Base-by-base conservation (phyloP, 64 coral and sea anemone genomes). In the Stichodactyla mertensii region DNA sequence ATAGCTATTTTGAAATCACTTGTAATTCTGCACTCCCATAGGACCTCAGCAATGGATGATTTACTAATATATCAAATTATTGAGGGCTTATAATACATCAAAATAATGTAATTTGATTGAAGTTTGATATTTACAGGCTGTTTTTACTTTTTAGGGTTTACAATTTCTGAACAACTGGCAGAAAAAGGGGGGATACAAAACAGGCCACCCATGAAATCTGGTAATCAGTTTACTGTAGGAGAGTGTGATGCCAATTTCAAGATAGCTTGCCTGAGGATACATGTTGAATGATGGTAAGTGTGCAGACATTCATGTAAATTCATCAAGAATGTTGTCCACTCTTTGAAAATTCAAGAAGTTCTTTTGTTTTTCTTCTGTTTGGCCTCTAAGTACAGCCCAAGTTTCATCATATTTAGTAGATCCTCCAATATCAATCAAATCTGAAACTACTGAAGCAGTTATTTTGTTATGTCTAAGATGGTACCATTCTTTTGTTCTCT, bases 401-500 rank as follows among this genome's bases (percentile, higher is more conserved):
- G n/a, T 4, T 83, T 83, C 82, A 4, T 55, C 82, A 83, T 83
- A 55, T 22, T 55, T 52, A 4, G 82, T 55, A 11, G 20, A 83
- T 22, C 20, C 82, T 4, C 55, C 11, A 16, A 83, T 55, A 57
- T 4, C 55, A 83, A 83, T 83, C n/a, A 83, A 83, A 83, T 83
- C 55, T 83, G 52, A 18, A 53, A 55, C 55, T 55, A 83, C 51
- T 22, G 55, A 55, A 22, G 52, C 20, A 83, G 82, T 55, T 83
- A 52, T 83, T n/a, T 57, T n/a, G n/a, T n/a, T 83, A 83, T 22
- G 22, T 83, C 82, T 83, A 14, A 54, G n/a, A 83, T 84, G 12
- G n/a, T 22, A 74, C 69, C 69, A 59, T 84, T 53, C 55, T 57
- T 84, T 57, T 53, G 52, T 10, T 52, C 52, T 57, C 22, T 84